phyloP scores from a whole-genome alignment of 2,797 vertebrate genomes.

The Miichthys miiuy region DNA sequence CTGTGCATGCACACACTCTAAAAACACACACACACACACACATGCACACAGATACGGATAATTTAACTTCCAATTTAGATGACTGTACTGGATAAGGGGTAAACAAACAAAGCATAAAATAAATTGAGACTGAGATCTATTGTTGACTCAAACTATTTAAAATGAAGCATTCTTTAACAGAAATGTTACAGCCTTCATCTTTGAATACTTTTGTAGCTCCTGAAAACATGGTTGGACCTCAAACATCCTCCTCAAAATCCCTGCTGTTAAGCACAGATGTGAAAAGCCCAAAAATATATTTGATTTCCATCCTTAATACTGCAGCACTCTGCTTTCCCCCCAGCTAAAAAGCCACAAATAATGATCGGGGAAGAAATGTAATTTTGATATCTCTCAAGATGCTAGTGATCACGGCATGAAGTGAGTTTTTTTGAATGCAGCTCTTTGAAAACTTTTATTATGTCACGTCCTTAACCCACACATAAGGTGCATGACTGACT shows the following conservation, averaged over 20 bases:
- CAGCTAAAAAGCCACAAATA: slow-evolving; percentile 32
- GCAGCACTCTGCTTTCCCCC: slow-evolving; percentile 11
- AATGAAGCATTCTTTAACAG: slow-evolving; percentile 1
- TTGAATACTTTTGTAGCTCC: slow-evolving; percentile 2
- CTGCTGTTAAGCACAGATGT: slow-evolving; percentile 19
- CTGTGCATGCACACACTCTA: slow-evolving; percentile 12
- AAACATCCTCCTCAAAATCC: slow-evolving; percentile 17
- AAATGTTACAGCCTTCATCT: background rate
- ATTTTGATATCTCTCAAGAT: slow-evolving; percentile 41
- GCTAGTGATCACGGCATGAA: slow-evolving; percentile 4
- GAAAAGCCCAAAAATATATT: slow-evolving; percentile 39
- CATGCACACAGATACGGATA: slow-evolving; percentile 12
- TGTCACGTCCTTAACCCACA: slow-evolving; percentile 1
- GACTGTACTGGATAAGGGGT: slow-evolving; percentile 20
- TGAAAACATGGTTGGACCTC: slow-evolving; percentile 2
- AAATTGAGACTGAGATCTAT: background rate
- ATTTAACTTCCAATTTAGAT: slow-evolving; percentile 50
- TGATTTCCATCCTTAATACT: slow-evolving; percentile 15
- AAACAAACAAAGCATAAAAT: slow-evolving; percentile 30
- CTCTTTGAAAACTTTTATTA: slow-evolving; percentile 11
- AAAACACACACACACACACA: background rate
- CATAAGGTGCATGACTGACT: slow-evolving; percentile 19
- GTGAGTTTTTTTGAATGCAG: background rate
- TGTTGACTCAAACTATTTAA: slow-evolving; percentile 11
- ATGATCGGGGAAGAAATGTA: slow-evolving; percentile 38